These are phyloP conservation scores for Chinchilla lanigera DNA, from an alignment of 2,113 vertebrate species.

Conservation along the genomic window DNA sequence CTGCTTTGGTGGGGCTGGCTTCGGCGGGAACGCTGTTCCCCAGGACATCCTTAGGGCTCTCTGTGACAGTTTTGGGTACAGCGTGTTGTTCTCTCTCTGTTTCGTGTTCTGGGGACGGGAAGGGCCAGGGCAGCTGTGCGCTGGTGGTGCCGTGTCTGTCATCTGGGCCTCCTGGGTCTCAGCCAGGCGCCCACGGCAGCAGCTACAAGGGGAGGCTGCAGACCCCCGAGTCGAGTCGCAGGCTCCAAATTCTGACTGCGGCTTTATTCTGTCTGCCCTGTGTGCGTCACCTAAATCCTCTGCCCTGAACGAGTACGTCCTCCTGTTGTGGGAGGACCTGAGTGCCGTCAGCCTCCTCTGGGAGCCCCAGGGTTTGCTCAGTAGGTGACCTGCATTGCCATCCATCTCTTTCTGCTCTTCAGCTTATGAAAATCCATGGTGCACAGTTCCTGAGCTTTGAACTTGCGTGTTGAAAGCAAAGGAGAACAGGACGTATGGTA, in stretches of 20 bases:
- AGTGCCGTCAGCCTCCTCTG: background rate
- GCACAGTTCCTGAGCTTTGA: background rate
- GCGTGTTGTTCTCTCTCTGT: background rate
- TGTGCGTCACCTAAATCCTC: background rate
- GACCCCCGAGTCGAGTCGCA: accelerated
- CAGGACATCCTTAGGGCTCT: background rate
- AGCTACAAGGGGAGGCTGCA: background rate
- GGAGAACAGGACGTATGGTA: background rate
- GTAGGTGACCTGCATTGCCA: background rate
- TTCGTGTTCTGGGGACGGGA: background rate
- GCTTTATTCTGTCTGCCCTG: background rate
- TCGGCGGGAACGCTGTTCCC: background rate
- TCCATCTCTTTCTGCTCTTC: background rate
- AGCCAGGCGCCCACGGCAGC: background rate
- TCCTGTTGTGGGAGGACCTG: no score
- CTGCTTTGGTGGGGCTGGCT: background rate
- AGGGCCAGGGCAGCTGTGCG: background rate
- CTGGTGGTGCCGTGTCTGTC: accelerated
- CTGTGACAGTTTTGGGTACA: background rate
- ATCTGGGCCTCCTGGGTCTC: background rate
- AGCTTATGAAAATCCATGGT: background rate
- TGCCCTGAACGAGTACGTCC: accelerated
- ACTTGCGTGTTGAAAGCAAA: background rate
- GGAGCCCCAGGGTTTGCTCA: background rate
- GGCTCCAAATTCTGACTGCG: background rate